Conservation (phyloP, 1,140 invertebrate genomes). For the Cardiocondyla obscurior region DNA sequence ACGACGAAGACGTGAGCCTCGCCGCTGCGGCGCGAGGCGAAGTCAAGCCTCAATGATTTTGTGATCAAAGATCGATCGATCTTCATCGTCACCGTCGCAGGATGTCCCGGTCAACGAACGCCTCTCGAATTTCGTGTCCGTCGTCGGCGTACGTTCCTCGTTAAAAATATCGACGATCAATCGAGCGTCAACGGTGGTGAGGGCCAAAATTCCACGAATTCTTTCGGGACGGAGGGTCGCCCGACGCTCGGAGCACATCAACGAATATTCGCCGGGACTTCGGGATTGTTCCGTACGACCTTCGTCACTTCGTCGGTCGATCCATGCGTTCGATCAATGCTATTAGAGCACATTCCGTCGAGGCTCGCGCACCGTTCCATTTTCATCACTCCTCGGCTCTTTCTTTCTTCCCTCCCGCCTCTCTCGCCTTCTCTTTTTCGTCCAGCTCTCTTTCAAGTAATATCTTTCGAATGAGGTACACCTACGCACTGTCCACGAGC, state of each 20-base stretch:
- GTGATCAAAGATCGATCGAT: conserved; percentile 16
- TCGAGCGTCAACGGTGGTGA: neutral
- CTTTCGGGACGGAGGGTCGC: neutral
- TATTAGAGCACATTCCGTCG: neutral
- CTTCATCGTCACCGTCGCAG: neutral
- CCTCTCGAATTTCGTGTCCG: neutral
- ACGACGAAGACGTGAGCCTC: neutral
- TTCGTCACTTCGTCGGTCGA: conserved; percentile 36
- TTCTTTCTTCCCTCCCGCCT: neutral
- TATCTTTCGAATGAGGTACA: neutral
- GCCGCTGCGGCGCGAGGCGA: neutral
- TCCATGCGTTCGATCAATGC: conserved; percentile 21
- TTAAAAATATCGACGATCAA: conserved; percentile 2
- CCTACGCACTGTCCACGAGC: neutral
- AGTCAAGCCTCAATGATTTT: neutral
- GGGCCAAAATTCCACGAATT: neutral
- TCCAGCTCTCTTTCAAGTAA: neutral
- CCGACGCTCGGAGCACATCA: neutral
- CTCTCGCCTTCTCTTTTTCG: neutral
- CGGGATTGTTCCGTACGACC: conserved; percentile 11
- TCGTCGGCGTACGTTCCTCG: neutral
- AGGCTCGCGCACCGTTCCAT: neutral
- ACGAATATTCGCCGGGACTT: neutral
- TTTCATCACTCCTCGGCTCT: neutral
- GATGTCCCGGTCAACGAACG: neutral